Percentiles rank a stretch among this genome's conserved stretches.
These are phyloP conservation scores for Alexandromys fortis DNA, from an alignment of 2,113 vertebrate genomes.

Conservation along the genomic window DNA sequence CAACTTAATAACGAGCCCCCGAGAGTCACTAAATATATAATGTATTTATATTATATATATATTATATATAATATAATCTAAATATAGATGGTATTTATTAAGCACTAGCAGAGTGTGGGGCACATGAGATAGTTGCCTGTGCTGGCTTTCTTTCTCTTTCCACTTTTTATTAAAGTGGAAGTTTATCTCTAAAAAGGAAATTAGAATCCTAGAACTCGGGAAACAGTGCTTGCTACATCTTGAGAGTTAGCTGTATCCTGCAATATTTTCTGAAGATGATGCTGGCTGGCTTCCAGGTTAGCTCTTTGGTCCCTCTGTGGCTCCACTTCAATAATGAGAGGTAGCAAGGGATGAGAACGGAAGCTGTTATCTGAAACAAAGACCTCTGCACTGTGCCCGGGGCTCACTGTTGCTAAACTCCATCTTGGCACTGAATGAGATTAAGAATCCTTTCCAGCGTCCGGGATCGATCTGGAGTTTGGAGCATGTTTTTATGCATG, in stretches of 20 bases:
- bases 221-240: background rate
- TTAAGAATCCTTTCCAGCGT: conserved; percentile 41
- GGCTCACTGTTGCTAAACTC: conserved; percentile 24
- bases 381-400: background rate
- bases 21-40: background rate
- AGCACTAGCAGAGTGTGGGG: background rate
- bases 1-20: background rate
- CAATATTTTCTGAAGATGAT: background rate
- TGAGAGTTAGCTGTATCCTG: background rate
- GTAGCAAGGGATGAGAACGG: background rate
- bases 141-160: conserved; percentile 33
- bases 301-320: background rate
- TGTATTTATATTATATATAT: too few relatives aligned
- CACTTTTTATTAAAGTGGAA: conserved; percentile 14
- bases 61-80: too few relatives aligned
- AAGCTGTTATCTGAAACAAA: conserved; percentile 29
- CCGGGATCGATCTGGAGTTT: conserved; percentile 3
- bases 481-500: conserved; percentile 32
- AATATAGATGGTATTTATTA: background rate
- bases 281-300: conserved; percentile 7
- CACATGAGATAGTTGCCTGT: background rate
- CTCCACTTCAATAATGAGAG: background rate
- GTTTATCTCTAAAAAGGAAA: conserved; percentile 24
- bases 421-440: conserved; percentile 48
- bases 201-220: background rate